Percentiles rank a stretch among this genome's conserved stretches.
phyloP scores from a whole-genome alignment of 1,140 invertebrate genomes.

The Drosophila navojoa region DNA sequence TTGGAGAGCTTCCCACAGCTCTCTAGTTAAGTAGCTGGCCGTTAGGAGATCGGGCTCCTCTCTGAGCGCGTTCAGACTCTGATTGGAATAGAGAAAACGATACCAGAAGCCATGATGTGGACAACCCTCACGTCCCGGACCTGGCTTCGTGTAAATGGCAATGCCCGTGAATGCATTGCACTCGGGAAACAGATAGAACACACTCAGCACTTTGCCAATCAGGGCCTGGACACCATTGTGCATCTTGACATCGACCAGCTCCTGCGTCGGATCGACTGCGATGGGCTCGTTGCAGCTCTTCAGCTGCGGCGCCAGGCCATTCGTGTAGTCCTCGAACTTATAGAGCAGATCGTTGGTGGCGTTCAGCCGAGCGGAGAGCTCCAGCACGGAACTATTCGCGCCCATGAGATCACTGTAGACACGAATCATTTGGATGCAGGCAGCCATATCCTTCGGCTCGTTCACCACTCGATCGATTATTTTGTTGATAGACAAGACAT shows the following conservation, averaged over 20 bases:
- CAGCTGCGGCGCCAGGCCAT: constrained; percentile 21
- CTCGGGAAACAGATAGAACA: constrained; percentile 43
- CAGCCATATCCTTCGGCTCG: not conserved
- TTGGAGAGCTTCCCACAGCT: constrained; percentile 17
- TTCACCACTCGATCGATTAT: constrained; percentile 13
- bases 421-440: constrained; percentile 13
- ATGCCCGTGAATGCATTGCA: constrained; percentile 47
- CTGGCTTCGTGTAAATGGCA: constrained; percentile 31
- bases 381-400: constrained; percentile 20
- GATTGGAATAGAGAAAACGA: constrained; percentile 43
- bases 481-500: constrained; percentile 18
- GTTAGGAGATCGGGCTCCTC: constrained; percentile 29
- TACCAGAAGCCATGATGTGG: constrained; percentile 43
- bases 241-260: constrained; percentile 4
- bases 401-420: constrained; percentile 45
- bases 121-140: constrained; percentile 1
- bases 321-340: constrained; percentile 45
- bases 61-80: constrained; percentile 17
- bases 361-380: constrained; percentile 39
- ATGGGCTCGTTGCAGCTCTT: not conserved
- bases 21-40: constrained; percentile 30
- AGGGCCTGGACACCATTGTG: constrained; percentile 9
- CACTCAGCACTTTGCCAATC: constrained; percentile 32
- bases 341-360: constrained; percentile 41
- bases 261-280: not conserved